Percentiles rank a stretch among this genome's conserved stretches.
Evolutionary conservation across 2,113 vertebrate species (phyloP).

Genomic region (Limanda limanda): DNA sequence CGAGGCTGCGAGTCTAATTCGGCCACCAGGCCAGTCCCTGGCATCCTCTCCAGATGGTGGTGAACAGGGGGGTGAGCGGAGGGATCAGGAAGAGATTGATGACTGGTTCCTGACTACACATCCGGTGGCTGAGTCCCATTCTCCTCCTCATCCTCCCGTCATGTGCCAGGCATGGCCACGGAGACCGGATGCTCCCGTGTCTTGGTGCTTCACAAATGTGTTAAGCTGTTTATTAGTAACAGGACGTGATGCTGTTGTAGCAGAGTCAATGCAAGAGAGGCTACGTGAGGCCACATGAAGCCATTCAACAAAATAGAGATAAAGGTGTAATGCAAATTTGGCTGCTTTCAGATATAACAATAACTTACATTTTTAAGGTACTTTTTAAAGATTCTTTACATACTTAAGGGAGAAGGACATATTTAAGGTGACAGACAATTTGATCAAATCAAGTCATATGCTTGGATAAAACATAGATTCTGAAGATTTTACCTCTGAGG

Average conservation of each 20-base stretch:
- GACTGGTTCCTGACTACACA: constrained; percentile 77
- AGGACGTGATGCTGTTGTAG: constrained; percentile 8
- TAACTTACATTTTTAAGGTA: too few relatives aligned
- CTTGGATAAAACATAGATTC: too few relatives aligned
- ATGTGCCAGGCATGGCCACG: constrained; percentile 49
- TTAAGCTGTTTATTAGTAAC: constrained; percentile 53
- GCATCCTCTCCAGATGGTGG: constrained; percentile 83
- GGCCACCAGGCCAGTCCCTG: constrained; percentile 70
- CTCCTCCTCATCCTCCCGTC: constrained; percentile 49
- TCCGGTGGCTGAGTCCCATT: constrained; percentile 71
- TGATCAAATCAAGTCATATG: too few relatives aligned
- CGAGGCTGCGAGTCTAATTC: constrained; percentile 67
- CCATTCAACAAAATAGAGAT: background rate
- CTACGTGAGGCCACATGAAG: background rate
- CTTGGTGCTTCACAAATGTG: constrained; percentile 43
- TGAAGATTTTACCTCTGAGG: too few relatives aligned
- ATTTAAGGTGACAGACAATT: too few relatives aligned
- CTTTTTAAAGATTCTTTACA: too few relatives aligned
- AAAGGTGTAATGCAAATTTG: background rate
- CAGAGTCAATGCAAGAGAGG: background rate
- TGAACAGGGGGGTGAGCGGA: constrained; percentile 65
- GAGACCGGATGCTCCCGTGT: constrained; percentile 58
- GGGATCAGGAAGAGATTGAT: constrained; percentile 76
- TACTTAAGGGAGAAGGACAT: too few relatives aligned
- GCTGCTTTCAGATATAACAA: background rate